Percentiles rank a stretch among this genome's conserved stretches.
Evolutionary conservation across 1,140 invertebrate genomes (phyloP).

Genomic region (Ylistrum balloti): DNA sequence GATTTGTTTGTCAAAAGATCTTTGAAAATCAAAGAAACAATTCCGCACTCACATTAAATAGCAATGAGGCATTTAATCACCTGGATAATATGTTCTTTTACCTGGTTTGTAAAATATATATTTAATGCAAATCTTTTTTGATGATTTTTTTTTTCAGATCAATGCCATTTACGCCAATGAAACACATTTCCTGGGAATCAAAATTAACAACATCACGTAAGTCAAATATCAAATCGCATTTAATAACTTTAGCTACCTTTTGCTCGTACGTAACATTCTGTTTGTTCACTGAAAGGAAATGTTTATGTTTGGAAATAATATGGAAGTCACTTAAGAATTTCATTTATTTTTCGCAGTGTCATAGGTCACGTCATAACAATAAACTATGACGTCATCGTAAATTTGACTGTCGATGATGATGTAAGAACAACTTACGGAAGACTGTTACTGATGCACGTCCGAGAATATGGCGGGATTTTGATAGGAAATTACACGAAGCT

Average conservation of each 20-base stretch:
- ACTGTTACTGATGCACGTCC: not conserved
- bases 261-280: too few species aligned
- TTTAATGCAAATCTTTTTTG: too few species aligned
- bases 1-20: too few species aligned
- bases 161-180: not conserved
- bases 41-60: too few species aligned
- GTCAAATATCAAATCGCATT: not conserved
- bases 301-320: too few species aligned
- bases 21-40: too few species aligned
- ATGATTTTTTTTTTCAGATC: constrained; percentile 13
- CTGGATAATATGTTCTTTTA: too few species aligned
- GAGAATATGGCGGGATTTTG: not conserved
- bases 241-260: too few species aligned
- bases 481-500: not conserved
- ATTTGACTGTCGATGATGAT: not conserved
- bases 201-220: not conserved
- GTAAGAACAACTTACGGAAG: not conserved
- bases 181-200: not conserved
- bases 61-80: too few species aligned
- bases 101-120: too few species aligned
- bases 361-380: not conserved
- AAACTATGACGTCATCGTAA: not conserved
- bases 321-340: too few species aligned
- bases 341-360: not conserved
- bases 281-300: too few species aligned